Evolutionary conservation across 2,888 invertebrate species (phyloP).

Genomic region (Oligia fasciuncula): DNA sequence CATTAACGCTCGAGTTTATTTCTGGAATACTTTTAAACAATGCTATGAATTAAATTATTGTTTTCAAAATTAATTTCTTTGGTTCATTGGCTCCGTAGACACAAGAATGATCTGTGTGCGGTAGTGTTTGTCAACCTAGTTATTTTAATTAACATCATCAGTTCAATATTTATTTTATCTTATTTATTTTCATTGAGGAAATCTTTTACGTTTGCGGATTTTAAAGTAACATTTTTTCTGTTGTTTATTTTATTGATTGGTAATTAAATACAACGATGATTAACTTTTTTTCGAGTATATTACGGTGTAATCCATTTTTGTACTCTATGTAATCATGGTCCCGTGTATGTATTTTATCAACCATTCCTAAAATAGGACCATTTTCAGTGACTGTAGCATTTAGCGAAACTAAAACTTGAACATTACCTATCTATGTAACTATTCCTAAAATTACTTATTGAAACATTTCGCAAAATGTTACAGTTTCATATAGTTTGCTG

Average conservation of each 20-base stretch:
- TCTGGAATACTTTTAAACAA: background rate
- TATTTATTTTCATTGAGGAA: slow-evolving; percentile 21
- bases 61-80: slow-evolving; percentile 25
- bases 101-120: slow-evolving; percentile 53
- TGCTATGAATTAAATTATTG: background rate
- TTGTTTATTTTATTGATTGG: slow-evolving; percentile 32
- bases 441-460: background rate
- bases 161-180: slow-evolving; percentile 6
- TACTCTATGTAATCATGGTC: slow-evolving; percentile 34
- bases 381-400: slow-evolving; percentile 28
- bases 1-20: background rate
- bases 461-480: slow-evolving; percentile 30
- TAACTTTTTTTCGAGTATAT: slow-evolving; percentile 14
- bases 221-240: background rate
- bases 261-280: slow-evolving; percentile 8
- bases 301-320: slow-evolving; percentile 24
- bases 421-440: too few species aligned
- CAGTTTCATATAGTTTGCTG: slow-evolving; percentile 33
- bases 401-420: slow-evolving; percentile 10
- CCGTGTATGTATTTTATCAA: slow-evolving; percentile 30
- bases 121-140: slow-evolving; percentile 56
- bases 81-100: slow-evolving; percentile 53
- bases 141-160: slow-evolving; percentile 22
- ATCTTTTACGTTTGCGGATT: background rate
- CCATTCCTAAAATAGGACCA: slow-evolving; percentile 33